These are phyloP conservation scores for Lemur catta DNA, from an alignment of 2,797 vertebrate genomes.

Conservation along the genomic window DNA sequence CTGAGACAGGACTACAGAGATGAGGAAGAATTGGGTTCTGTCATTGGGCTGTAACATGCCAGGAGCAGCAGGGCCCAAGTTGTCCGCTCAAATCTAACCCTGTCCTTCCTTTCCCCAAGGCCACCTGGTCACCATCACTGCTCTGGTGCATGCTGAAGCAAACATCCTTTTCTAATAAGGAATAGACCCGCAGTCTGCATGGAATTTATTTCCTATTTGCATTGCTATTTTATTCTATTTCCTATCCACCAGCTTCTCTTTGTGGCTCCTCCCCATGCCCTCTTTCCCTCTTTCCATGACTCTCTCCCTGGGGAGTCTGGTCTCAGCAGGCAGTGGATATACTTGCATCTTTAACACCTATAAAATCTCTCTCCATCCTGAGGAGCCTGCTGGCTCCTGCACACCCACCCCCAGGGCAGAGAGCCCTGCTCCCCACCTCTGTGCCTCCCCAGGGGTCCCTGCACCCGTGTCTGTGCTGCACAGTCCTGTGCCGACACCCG, in stretches of 20 bases:
- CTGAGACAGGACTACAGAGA: not conserved
- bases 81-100: no score
- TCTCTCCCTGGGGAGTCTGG: not conserved
- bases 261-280: no score
- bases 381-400: not conserved
- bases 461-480: not conserved
- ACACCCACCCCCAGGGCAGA: not conserved
- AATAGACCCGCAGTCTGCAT: not conserved
- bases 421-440: not conserved
- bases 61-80: no score
- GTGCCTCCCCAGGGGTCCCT: not conserved
- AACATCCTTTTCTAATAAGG: no score
- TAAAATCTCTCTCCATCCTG: no score
- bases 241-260: no score
- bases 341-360: no score
- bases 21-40: not conserved
- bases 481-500: not conserved
- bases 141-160: not conserved
- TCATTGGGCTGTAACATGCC: not conserved
- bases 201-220: no score
- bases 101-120: not conserved
- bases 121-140: not conserved
- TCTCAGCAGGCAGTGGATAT: no score
- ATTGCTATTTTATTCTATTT: not conserved
- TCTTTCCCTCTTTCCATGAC: no score